These are phyloP conservation scores for Eptatretus burgeri DNA, from an alignment of 2,113 vertebrate genomes.

Conservation along the genomic window DNA sequence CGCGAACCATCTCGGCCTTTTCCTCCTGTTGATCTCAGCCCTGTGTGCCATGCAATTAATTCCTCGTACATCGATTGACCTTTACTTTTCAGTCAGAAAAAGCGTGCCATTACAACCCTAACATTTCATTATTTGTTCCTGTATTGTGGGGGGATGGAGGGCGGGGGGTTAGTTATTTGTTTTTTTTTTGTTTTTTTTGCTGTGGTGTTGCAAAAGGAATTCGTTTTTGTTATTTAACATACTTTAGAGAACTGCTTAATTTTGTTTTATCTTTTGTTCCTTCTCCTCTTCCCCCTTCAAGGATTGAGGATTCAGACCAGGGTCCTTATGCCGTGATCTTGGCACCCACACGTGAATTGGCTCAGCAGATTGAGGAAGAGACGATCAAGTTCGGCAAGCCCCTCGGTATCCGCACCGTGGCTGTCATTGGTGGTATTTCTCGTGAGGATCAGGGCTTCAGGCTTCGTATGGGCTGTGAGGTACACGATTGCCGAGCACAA, in stretches of 20 bases:
- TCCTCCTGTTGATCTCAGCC: background rate
- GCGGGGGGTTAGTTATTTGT: no score
- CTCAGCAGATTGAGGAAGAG: slow-evolving; percentile 93
- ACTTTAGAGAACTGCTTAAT: no score
- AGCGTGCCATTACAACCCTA: no score
- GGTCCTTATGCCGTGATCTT: slow-evolving; percentile 87
- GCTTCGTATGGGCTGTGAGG: slow-evolving; percentile 90
- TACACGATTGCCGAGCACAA: slow-evolving; percentile 10
- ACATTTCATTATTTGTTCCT: no score
- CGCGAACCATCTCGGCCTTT: slow-evolving; percentile 9
- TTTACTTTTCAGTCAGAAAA: no score
- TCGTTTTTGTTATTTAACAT: background rate
- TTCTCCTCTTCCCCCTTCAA: slow-evolving; percentile 12
- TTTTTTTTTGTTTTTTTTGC: no score
- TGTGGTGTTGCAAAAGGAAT: no score
- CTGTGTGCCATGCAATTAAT: no score
- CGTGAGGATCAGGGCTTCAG: slow-evolving; percentile 88
- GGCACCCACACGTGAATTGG: slow-evolving; percentile 81
- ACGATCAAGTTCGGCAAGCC: slow-evolving; percentile 94
- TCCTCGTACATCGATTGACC: no score
- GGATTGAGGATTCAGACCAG: slow-evolving; percentile 86
- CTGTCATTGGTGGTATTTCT: slow-evolving; percentile 85
- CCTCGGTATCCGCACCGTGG: slow-evolving; percentile 68
- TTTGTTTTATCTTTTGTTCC: no score
- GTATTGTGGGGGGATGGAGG: no score